A percentile compares a stretch with the other conserved stretches of the same genome.
These are phyloP conservation scores for Spheniscus humboldti DNA, from an alignment of 2,797 vertebrate genomes.

Conservation along the genomic window DNA sequence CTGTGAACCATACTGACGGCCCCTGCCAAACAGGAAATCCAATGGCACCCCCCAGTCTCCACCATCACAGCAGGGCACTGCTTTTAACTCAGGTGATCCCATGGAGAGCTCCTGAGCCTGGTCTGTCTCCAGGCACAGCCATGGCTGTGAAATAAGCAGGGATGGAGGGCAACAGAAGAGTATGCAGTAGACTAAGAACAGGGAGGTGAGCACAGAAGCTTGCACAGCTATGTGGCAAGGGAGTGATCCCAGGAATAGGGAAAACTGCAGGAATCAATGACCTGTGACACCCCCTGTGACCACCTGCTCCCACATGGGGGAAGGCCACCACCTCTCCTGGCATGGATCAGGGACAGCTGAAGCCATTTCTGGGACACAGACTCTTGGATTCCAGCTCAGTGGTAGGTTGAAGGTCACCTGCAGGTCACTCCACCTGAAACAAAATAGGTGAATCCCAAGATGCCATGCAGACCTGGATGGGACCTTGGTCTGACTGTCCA, in stretches of 20 bases:
- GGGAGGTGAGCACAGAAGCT: not conserved
- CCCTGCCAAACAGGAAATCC: not conserved
- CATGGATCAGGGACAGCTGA: not conserved
- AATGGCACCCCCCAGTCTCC: not conserved
- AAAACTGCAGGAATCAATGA: not conserved
- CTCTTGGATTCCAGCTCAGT: not conserved
- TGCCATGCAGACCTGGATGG: not conserved
- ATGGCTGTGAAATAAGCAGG: not conserved
- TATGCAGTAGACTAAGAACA: not conserved
- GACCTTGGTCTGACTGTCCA: not conserved
- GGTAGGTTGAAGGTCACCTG: not conserved
- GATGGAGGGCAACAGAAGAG: not conserved
- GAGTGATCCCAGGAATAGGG: not conserved
- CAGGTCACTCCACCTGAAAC: not conserved
- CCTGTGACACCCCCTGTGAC: not conserved
- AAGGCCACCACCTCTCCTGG: not conserved
- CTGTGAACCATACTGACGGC: not conserved
- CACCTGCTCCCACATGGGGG: not conserved
- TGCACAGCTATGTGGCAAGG: not conserved
- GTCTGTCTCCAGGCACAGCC: not conserved
- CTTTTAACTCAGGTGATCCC: not conserved
- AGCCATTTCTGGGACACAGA: not conserved
- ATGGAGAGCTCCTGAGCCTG: not conserved
- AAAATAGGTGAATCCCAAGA: not conserved
- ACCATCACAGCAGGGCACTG: not conserved